Evolutionary conservation across 2,113 vertebrate species (phyloP), one percentile per base, ranked within the genome.

Genomic region (Cariama cristata): DNA sequence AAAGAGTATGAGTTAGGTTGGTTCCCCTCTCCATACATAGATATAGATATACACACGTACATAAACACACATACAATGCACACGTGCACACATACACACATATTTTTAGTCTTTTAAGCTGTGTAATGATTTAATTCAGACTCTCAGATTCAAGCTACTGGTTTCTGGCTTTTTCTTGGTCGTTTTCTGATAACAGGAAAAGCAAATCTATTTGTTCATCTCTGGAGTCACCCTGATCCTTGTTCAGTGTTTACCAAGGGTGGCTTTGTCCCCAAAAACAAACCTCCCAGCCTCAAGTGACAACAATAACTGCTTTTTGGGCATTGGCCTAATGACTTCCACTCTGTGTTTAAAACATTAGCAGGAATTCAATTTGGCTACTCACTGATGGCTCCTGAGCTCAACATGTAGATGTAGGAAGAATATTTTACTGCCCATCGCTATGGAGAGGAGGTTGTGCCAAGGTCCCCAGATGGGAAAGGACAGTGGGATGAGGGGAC

Each of bases 231-330:
- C 42, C 77, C n/a, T 88, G 55, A 45, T 83, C 83, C 49, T 91
- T 67, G 64, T 53, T 93, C 69, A 44, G 2, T 30, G 21, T 93
- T 88, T 93, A 73, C 50, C 83, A 88, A 67, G 40, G 35, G 80
- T 53, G 59, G 62, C 55, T 88, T 79, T 76, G 71, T 76, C 85
- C 81, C 44, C 63, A 79, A 50, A 93, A 96, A 76, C 44, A 86
- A 93, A 93, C 77, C 87, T 79, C 60, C 90, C 71, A 90, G 40
- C 42, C 77, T 94, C 42, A 90, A 85, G 63, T 73, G 74, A 91
- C 85, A 92, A 91, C 94, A 91, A 77, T 68, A 92, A 77, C 82
- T 62, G 80, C 16, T 67, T 96, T 93, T 90, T 62, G 66, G 89
- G 91, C 59, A 94, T 9, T 79, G 87, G 68, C 74, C 88, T 95